Percentiles rank a stretch among this genome's conserved stretches.
These are phyloP conservation scores for Archilochus colubris DNA, from an alignment of 2,113 vertebrate genomes.

Conservation along the genomic window DNA sequence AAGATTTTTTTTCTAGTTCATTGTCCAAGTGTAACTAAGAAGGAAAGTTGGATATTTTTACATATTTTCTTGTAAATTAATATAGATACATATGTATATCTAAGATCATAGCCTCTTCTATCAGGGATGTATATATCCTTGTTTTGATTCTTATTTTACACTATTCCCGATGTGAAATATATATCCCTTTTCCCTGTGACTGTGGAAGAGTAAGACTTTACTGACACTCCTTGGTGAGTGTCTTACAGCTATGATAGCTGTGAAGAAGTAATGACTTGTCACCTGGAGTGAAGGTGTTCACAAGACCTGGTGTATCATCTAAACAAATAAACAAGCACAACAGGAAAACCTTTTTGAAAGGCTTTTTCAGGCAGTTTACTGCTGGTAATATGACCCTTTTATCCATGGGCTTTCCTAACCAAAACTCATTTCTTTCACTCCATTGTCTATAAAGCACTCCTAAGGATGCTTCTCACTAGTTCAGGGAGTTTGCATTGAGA, in stretches of 20 bases:
- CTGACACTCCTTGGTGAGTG: neutral
- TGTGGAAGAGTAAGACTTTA: neutral
- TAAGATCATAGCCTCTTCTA: neutral
- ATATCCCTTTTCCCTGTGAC: neutral
- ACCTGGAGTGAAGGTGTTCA: neutral
- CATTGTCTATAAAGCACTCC: neutral
- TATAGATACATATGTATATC: too few relatives aligned
- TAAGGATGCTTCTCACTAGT: neutral
- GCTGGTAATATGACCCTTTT: neutral
- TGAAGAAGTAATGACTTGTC: slow-evolving; percentile 27
- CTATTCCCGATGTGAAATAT: neutral
- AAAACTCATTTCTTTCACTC: neutral
- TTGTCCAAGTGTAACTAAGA: neutral
- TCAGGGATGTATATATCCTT: neutral
- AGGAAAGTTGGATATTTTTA: neutral
- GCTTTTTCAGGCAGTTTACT: neutral
- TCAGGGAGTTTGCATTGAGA: neutral
- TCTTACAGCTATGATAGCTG: neutral
- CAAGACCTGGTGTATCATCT: neutral
- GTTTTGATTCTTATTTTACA: neutral
- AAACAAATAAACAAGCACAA: neutral
- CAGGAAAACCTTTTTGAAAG: neutral
- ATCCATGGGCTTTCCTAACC: neutral
- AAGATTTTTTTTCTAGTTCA: neutral
- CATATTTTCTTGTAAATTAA: neutral